Base-by-base conservation (phyloP, 2,888 invertebrate genomes). In the Phasia obesa region DNA sequence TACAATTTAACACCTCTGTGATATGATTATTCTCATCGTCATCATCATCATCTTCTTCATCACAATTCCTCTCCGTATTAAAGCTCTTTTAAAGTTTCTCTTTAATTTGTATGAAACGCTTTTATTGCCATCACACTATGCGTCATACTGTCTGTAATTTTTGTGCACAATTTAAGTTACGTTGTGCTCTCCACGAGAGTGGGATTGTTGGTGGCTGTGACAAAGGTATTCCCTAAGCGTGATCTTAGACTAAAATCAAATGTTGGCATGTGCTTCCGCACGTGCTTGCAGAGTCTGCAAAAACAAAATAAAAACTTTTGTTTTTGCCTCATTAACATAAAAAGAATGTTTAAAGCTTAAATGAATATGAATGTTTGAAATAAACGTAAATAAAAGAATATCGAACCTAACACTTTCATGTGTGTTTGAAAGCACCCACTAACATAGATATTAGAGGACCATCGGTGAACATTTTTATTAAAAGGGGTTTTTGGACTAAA, bases 101-200 rank as follows among this genome's bases (percentile, higher is more conserved):
- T 35, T 65, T 19, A 19, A 2, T 9, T 25, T 3, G 35, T 51
- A 27, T 19, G 6, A 25, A 13, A 19, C 27, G 23, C 71, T 49
- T 57, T 53, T 53, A 42, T 65, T 17, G 23, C 11, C 65, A 62
- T 35, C 44, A 64, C 53, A 4, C 15, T 27, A 57, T 73, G 69
- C 74, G 73, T 67, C 74, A 81, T 70, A 51, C 69, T 62, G 75
- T 75, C 69, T 81, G 79, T 42, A 80, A 62, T 53, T 65, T 67
- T 59, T 51, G 44, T 38, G 19, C 4, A 47, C 42, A 65, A 51
- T 53, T 69, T 51, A 25, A 60, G 51, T 47, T 53, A 70, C 70
- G 49, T 47, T 67, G 62, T 65, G 60, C 64, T 69, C 70, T 31
- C 57, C 25, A 31, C 15, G 44, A 35, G 11, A 31, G n/a, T 9